Percentiles rank a stretch among this genome's conserved stretches.
Conservation (phyloP, 1,140 invertebrate species). For the Pararge aegeria region DNA sequence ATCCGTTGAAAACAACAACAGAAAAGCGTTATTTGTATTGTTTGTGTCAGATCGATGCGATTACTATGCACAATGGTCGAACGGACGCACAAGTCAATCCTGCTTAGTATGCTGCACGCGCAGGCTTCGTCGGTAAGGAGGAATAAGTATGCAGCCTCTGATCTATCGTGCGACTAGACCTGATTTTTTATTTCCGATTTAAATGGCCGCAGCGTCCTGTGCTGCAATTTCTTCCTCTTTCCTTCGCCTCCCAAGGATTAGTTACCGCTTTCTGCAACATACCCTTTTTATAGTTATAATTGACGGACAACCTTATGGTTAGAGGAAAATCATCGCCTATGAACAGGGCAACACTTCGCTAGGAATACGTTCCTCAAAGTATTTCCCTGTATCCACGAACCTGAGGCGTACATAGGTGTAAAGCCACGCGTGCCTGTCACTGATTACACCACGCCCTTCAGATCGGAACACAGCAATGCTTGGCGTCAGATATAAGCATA, state of each 20-base stretch:
- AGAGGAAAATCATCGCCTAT: too few relatives aligned
- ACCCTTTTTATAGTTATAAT: too few relatives aligned
- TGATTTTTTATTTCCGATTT: constrained; percentile 33
- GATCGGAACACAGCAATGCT: too few relatives aligned
- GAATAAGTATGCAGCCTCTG: constrained; percentile 46
- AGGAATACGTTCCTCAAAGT: too few relatives aligned
- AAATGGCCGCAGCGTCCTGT: neutral
- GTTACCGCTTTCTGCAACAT: neutral
- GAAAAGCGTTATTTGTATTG: constrained; percentile 2
- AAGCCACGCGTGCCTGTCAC: too few relatives aligned
- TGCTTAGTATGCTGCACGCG: constrained; percentile 41
- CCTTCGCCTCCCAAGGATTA: constrained; percentile 16
- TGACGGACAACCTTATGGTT: too few relatives aligned
- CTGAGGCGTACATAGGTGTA: too few relatives aligned
- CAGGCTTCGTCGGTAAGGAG: constrained; percentile 39
- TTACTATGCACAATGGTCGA: constrained; percentile 2
- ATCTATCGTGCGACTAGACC: constrained; percentile 13
- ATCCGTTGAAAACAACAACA: too few relatives aligned
- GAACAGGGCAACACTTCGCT: too few relatives aligned
- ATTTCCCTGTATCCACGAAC: too few relatives aligned
- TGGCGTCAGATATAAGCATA: too few relatives aligned
- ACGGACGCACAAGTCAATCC: neutral
- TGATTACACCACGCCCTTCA: too few relatives aligned
- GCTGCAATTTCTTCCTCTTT: constrained; percentile 21
- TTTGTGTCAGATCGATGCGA: constrained; percentile 6